Base-by-base conservation (phyloP, 1,140 invertebrate genomes). In the Trachymyrmex septentrionalis region DNA sequence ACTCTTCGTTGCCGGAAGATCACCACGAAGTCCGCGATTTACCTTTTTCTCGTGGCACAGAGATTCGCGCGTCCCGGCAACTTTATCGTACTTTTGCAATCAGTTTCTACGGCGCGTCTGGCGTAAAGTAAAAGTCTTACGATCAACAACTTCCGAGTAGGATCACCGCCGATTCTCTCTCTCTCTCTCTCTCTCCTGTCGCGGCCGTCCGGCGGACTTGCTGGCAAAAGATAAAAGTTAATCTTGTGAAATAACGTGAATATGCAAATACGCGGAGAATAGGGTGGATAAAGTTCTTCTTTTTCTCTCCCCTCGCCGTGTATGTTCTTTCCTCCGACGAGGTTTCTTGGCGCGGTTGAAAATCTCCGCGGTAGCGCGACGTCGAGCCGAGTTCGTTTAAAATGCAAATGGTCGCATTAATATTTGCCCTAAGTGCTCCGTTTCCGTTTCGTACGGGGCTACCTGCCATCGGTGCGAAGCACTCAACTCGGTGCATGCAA, bases 401-500 rank as follows among this genome's bases (percentile, higher is more conserved):
- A 89, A 91, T 90, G 90, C 88, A 91, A 91, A 91, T 90, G 67
- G 48, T 27, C 38, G 73, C 84, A 91, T 91, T 87, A 89, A 87
- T 87, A 89, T 87, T 76, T 85, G 69, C 72, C 55, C 64, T 69
- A 72, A 77, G 71, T 57, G 66, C 75, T 53, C 55, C 53, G 73
- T 87, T 88, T 84, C 77, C 77, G 73, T 81, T 80, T 75, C 30
- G 30, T 61, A 34, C 38, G 34, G 12, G 9, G 9, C 53, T 59
- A 57, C 27, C 48, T 34, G 14, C 64, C 24, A 38, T 24, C 38
- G 50, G 66, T 50, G 38, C 57, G 66, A 27, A 50, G 44, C 67
- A 27, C 48, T 38, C 44, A 16, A 27, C 48, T 38, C 44, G n/a
- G 21, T 19, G 64, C 53, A 44, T 57, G 61, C 24, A 61, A 63